Evolutionary conservation across 2,113 vertebrate genomes (phyloP).

Genomic region (Reinhardtius hippoglossoides): DNA sequence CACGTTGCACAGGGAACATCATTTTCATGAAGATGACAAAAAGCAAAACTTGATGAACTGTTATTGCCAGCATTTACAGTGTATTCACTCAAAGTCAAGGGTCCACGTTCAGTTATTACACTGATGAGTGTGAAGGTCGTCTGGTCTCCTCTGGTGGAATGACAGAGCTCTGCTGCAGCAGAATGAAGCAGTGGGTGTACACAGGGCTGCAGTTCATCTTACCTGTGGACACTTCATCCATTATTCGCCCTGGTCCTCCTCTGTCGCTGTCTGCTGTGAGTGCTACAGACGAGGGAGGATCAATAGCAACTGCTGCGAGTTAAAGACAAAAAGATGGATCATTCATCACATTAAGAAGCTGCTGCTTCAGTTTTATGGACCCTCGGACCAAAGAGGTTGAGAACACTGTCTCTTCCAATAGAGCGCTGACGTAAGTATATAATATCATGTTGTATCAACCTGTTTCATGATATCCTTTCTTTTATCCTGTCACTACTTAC

Average conservation of each 20-base stretch:
- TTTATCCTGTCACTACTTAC: neutral
- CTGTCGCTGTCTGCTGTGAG: conserved; percentile 28
- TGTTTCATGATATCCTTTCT: neutral
- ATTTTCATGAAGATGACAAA: neutral
- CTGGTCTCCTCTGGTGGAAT: conserved; percentile 13
- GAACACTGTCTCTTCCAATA: conserved; percentile 7
- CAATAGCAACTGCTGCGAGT: conserved; percentile 89
- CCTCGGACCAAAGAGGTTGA: conserved; percentile 95
- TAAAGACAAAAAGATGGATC: neutral
- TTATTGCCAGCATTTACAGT: no score
- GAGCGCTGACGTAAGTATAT: neutral
- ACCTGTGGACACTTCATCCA: conserved; percentile 35
- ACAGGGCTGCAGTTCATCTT: conserved; percentile 25
- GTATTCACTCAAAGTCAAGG: no score
- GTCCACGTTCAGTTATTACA: no score
- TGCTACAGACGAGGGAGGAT: conserved; percentile 83
- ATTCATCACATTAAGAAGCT: conserved; percentile 75
- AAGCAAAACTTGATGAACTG: no score
- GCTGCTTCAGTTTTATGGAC: conserved; percentile 95
- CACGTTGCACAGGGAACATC: no score
- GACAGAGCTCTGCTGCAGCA: neutral
- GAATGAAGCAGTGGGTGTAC: neutral
- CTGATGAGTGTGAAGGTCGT: no score
- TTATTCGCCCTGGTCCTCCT: conserved; percentile 24
- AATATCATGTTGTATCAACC: neutral